Conservation (phyloP, 2,113 vertebrate species). For the Hippocampus mohnikei region DNA sequence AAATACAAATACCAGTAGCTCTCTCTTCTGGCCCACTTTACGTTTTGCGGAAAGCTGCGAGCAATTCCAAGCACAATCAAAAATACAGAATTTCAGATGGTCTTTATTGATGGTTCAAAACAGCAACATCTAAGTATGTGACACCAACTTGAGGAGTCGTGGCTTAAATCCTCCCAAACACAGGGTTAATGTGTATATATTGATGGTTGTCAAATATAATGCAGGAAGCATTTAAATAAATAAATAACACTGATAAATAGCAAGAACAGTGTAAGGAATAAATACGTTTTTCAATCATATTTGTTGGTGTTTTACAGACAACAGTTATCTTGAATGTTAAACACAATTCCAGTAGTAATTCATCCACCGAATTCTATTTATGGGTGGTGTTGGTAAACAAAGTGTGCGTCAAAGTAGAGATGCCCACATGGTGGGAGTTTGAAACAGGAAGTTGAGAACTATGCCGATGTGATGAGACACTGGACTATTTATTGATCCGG, state of each 20-base stretch:
- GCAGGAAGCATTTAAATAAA: slow-evolving; percentile 18
- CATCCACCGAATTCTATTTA: not conserved
- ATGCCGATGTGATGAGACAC: not conserved
- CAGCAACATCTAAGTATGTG: not conserved
- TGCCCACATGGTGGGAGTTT: not conserved
- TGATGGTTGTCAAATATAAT: not conserved
- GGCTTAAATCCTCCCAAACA: not conserved
- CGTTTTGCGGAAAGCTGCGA: not conserved
- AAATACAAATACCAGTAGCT: too few relatives aligned
- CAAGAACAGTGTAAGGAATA: slow-evolving; percentile 9
- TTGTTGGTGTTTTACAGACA: not conserved
- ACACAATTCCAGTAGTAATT: not conserved
- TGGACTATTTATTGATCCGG: slow-evolving; percentile 78
- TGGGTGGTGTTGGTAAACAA: not conserved
- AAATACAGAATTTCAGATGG: not conserved
- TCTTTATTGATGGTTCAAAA: slow-evolving; percentile 3
- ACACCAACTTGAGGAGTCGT: not conserved
- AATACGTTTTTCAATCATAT: slow-evolving; percentile 10
- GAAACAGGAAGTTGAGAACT: not conserved
- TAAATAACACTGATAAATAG: slow-evolving; percentile 38
- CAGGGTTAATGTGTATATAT: not conserved
- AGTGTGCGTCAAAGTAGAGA: slow-evolving; percentile 1
- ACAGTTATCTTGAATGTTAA: not conserved
- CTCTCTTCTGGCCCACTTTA: not conserved
- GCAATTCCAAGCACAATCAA: not conserved